phyloP scores from a whole-genome alignment of 2,797 vertebrate species.

The Triplophysa bombifrons region DNA sequence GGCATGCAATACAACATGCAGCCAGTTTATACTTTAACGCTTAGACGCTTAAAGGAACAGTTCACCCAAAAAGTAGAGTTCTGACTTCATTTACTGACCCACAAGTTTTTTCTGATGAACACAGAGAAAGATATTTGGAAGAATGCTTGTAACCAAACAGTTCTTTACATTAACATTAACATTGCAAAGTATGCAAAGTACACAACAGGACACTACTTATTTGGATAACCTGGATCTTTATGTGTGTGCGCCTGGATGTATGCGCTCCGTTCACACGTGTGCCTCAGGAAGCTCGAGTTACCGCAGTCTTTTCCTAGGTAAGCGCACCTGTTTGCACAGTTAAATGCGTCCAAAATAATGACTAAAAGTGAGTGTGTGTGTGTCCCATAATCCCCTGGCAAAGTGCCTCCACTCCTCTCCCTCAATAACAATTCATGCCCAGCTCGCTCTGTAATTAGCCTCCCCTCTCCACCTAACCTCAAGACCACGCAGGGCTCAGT shows the following conservation, averaged over 20 bases:
- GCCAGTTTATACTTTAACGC: too few species aligned
- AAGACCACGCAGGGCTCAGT: constrained; percentile 68
- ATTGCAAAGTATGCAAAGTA: background rate
- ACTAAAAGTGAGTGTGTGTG: constrained; percentile 46
- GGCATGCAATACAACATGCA: too few species aligned
- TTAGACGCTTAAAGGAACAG: too few species aligned
- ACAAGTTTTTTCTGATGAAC: too few species aligned
- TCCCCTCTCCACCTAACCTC: constrained; percentile 68
- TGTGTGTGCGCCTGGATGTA: constrained; percentile 40
- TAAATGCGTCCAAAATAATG: constrained; percentile 85
- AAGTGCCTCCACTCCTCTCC: constrained; percentile 77
- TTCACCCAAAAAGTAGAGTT: too few species aligned
- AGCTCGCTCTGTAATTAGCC: constrained; percentile 91
- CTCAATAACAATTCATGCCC: constrained; percentile 94
- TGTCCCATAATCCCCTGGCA: constrained; percentile 88
- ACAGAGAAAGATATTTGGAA: too few species aligned
- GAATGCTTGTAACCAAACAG: too few species aligned
- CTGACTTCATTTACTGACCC: too few species aligned
- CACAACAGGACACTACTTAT: constrained; percentile 41
- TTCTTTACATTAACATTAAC: background rate
- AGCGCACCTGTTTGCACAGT: constrained; percentile 97
- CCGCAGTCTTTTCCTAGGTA: constrained; percentile 85
- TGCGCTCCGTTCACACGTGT: constrained; percentile 52
- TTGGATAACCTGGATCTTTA: constrained; percentile 28
- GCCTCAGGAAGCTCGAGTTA: constrained; percentile 83